Percentiles rank a stretch among this genome's conserved stretches.
These are phyloP conservation scores for Platalea minor DNA, from an alignment of 2,797 vertebrate genomes.

Conservation along the genomic window DNA sequence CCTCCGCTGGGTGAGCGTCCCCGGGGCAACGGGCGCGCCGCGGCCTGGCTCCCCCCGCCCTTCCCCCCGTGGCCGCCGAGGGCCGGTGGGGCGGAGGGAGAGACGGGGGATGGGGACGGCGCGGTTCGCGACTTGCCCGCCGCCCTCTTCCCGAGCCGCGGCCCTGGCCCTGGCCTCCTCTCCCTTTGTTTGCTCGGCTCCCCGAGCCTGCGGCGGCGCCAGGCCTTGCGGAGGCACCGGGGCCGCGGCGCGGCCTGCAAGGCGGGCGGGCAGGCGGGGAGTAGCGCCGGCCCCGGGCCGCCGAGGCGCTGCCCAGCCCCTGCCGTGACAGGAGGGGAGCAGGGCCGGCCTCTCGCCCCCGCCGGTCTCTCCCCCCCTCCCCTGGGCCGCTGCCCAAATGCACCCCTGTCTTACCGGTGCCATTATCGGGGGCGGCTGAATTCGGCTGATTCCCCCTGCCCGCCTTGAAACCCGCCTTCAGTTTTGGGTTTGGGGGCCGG, in stretches of 20 bases:
- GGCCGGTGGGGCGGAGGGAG: not conserved
- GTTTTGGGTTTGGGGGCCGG: not conserved
- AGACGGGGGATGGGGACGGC: not conserved
- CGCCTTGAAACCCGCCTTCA: not conserved
- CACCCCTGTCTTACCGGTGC: not conserved
- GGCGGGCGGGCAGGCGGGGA: not conserved
- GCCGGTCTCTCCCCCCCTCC: not conserved
- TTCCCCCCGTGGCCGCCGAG: not conserved
- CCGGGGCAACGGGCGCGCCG: not conserved
- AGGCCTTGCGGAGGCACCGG: conserved; percentile 38
- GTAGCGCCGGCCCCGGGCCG: not conserved
- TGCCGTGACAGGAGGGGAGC: not conserved
- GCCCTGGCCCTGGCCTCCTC: conserved; percentile 17
- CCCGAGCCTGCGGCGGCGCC: conserved; percentile 37
- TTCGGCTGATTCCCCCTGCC: not conserved
- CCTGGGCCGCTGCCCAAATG: not conserved
- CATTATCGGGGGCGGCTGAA: not conserved
- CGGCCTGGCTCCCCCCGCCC: not conserved
- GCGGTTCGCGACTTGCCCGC: not conserved
- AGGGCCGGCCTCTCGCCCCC: not conserved
- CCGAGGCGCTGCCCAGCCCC: not conserved
- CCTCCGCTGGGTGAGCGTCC: conserved; percentile 32
- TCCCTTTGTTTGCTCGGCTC: conserved; percentile 37
- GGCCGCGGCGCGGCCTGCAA: conserved; percentile 33
- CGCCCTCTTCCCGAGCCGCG: not conserved